A percentile compares a stretch with the other conserved stretches of the same genome.
Evolutionary conservation across 2,113 vertebrate genomes (phyloP).

Genomic region (rat (Rattus norvegicus)): GRCr8 NC_086025.1:22084001-22084500

Average conservation of each 20-base stretch:
- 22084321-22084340: background rate
- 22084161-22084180: background rate
- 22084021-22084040: background rate
- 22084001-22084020: background rate
- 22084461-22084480: background rate
- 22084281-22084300: background rate
- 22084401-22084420: background rate
- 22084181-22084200: background rate
- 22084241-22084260: background rate
- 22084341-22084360: background rate
- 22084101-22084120: background rate
- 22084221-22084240: background rate
- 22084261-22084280: background rate
- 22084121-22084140: background rate
- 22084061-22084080: background rate
- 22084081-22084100: background rate
- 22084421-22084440: slow-evolving; percentile 17
- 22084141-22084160: background rate
- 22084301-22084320: too few species aligned
- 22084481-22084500: slow-evolving; percentile 22
- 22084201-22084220: background rate
- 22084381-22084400: background rate
- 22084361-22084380: background rate
- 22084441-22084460: background rate
- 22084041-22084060: background rate